Base-by-base conservation (phyloP, 2,797 vertebrate genomes). In the Astyanax mexicanus region DNA sequence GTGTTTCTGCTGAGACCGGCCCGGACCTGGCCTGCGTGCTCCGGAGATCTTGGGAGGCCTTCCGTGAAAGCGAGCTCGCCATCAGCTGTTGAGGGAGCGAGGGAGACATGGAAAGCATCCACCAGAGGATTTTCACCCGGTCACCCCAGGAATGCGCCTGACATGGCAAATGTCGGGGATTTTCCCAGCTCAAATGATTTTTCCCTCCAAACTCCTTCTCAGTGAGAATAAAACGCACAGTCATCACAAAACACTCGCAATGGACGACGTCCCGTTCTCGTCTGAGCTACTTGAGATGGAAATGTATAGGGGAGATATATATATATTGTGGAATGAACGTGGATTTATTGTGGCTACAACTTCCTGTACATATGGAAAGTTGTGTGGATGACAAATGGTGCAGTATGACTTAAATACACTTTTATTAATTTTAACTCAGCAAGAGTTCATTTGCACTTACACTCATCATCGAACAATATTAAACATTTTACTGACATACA, bases 41-140 rank as follows among this genome's bases (percentile, higher is more conserved):
- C n/a, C 10, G 12, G 35, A 61, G 35, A 61, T 61, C 58, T 58
- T 61, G 58, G 58, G 35, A 61, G 58, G 58, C 58, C 37, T 61
- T 40, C 35, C 19, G 4, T 61, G 58, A 61, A 61, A 38, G 21
- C n/a, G 55, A 97, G 95, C 96, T 95, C 93, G 94, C 93, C 92
- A 88, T 80, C 90, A 92, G 90, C 92, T 93, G 91, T 89, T 90
- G 82, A 83, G 75, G 84, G 83, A 88, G 81, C 79, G 40, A 25
- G 74, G 72, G 78, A 85, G 85, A 86, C 85, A 88, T 86, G 86
- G 83, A 84, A 88, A 83, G 83, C 81, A 87, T 87, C 84, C 72
- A 77, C 72, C 37, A 60, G 52, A 79, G 80, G 76, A 83, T 90
- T 89, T 86, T 85, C 88, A 87, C 85, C 81, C 80, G 81, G 65